phyloP scores from a whole-genome alignment of 1,140 invertebrate genomes.

The Luehdorfia chinensis region DNA sequence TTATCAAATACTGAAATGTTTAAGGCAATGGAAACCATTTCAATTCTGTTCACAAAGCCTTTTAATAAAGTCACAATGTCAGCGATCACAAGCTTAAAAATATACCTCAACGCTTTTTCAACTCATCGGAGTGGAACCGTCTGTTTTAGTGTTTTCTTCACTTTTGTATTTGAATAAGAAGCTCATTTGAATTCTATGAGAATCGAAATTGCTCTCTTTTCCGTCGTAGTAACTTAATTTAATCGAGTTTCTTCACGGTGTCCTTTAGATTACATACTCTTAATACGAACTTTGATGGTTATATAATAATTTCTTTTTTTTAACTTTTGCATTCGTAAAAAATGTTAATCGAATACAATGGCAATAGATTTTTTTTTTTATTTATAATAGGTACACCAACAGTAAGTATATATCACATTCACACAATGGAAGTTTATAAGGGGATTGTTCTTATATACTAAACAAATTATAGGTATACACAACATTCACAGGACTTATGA shows the following conservation, averaged over 20 bases:
- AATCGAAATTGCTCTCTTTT: conserved; percentile 73
- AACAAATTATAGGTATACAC: too few species aligned
- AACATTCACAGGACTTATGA: too few species aligned
- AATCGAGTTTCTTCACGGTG: conserved; percentile 68
- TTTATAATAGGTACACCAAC: too few species aligned
- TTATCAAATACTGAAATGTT: conserved; percentile 14
- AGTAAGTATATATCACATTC: too few species aligned
- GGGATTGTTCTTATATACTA: too few species aligned
- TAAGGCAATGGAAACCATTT: conserved; percentile 14
- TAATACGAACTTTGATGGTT: conserved; percentile 21
- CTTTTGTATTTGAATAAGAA: conserved; percentile 71
- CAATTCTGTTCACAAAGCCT: conserved; percentile 21
- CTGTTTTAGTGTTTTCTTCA: conserved; percentile 63
- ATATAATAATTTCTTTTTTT: conserved; percentile 11
- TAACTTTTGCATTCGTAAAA: conserved; percentile 2
- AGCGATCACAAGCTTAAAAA: conserved; percentile 45
- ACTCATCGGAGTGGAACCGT: conserved; percentile 49
- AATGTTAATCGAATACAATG: too few species aligned
- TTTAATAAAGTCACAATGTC: conserved; percentile 34
- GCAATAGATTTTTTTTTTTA: too few species aligned
- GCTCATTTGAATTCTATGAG: conserved; percentile 75
- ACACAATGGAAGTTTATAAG: too few species aligned
- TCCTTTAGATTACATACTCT: conserved; percentile 55
- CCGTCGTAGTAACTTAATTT: conserved; percentile 74
- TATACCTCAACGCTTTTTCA: conserved; percentile 44